Evolutionary conservation across 2,888 invertebrate species (phyloP).

Genomic region (Tenodera sinensis): DNA sequence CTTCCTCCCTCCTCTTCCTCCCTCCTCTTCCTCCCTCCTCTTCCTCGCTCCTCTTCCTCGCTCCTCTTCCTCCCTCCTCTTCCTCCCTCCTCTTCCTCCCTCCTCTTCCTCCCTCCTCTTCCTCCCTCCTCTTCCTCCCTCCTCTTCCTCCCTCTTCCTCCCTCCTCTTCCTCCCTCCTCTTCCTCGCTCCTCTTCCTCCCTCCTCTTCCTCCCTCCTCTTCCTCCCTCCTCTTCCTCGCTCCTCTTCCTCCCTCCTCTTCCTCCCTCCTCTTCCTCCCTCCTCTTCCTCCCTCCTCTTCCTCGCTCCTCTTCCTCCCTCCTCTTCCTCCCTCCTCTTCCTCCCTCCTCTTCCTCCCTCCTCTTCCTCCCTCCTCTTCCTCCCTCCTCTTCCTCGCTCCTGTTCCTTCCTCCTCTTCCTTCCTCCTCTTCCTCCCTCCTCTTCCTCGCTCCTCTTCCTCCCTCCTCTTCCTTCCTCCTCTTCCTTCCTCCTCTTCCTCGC

Average conservation of each 20-base stretch:
- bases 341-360: background rate
- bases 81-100: background rate
- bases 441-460: background rate
- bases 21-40: background rate
- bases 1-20: background rate
- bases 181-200: background rate
- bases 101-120: background rate
- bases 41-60: background rate
- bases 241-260: background rate
- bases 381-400: background rate
- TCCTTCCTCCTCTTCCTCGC: background rate
- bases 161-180: background rate
- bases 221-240: background rate
- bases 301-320: background rate
- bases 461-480: background rate
- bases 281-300: background rate
- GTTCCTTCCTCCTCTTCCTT: background rate
- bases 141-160: background rate
- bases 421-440: background rate
- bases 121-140: background rate
- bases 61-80: background rate
- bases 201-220: background rate
- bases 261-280: background rate
- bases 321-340: background rate
- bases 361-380: background rate